Conservation (phyloP, 2,797 vertebrate genomes). For the Cossypha caffra region DNA sequence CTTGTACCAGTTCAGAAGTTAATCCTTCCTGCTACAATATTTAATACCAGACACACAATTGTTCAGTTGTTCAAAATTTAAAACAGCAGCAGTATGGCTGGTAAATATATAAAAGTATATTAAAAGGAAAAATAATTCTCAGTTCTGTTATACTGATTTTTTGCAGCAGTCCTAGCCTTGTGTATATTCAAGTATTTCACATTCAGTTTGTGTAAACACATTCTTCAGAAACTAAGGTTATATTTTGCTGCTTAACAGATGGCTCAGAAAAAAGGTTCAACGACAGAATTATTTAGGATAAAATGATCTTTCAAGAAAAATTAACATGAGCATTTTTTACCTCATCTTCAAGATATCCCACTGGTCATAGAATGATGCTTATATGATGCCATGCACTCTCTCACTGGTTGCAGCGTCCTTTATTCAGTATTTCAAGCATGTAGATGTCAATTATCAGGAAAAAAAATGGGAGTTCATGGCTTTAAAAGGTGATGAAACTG, state of each 20-base stretch:
- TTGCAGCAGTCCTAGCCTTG: not conserved
- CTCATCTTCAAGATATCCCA: not conserved
- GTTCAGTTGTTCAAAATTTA: not conserved
- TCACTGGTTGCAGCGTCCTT: not conserved
- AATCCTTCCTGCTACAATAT: not conserved
- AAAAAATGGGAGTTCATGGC: not conserved
- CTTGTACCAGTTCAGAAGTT: not conserved
- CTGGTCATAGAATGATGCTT: not conserved
- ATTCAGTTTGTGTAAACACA: not conserved
- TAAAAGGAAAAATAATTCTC: not conserved
- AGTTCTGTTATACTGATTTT: not conserved
- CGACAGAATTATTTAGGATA: constrained; percentile 18
- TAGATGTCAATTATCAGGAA: not conserved
- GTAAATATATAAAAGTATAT: not conserved
- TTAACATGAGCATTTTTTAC: not conserved
- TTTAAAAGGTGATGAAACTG: not conserved
- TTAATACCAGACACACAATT: not conserved
- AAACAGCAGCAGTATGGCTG: not conserved
- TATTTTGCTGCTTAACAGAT: not conserved
- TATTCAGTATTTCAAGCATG: constrained; percentile 6
- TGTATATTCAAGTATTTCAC: not conserved
- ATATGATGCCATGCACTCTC: fast-evolving
- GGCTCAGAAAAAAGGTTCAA: not conserved
- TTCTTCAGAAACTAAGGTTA: not conserved
- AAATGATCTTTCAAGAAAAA: not conserved